Evolutionary conservation across 2,113 vertebrate genomes (phyloP).

Genomic region (Ptilorrhoa leucosticta): DNA sequence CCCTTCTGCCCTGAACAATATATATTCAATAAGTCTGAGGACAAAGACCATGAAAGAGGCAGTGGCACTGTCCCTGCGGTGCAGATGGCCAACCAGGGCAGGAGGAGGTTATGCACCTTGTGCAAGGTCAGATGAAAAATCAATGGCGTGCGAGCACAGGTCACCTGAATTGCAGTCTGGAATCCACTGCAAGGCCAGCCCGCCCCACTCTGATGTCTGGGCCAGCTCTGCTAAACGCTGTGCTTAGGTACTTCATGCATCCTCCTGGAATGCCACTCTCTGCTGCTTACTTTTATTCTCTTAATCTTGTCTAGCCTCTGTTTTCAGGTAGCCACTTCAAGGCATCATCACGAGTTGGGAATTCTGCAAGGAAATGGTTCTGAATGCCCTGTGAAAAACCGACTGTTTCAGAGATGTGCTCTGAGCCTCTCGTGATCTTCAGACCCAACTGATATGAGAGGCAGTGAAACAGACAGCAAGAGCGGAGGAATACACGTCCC

Average conservation of each 20-base stretch:
- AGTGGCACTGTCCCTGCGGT: background rate
- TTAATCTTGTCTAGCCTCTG: no score
- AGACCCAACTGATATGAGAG: rapidly evolving
- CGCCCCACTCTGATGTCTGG: background rate
- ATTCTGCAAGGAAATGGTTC: background rate
- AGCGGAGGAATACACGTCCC: rapidly evolving
- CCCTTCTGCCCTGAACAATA: background rate
- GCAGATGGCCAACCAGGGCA: background rate
- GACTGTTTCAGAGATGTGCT: background rate
- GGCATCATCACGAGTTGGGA: rapidly evolving
- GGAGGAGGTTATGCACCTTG: background rate
- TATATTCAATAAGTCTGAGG: background rate
- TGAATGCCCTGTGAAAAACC: rapidly evolving
- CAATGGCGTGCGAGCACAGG: background rate
- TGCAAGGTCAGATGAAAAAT: constrained; percentile 30
- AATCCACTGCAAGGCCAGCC: background rate
- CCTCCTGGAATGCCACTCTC: background rate
- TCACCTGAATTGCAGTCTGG: background rate
- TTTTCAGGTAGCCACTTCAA: no score
- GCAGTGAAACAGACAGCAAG: background rate
- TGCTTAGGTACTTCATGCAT: rapidly evolving
- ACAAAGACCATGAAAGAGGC: constrained; percentile 30
- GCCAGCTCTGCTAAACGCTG: rapidly evolving
- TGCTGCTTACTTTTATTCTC: background rate
- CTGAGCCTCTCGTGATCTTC: background rate